These are phyloP conservation scores for Mycteria americana DNA, from an alignment of 2,797 vertebrate species.

Conservation along the genomic window DNA sequence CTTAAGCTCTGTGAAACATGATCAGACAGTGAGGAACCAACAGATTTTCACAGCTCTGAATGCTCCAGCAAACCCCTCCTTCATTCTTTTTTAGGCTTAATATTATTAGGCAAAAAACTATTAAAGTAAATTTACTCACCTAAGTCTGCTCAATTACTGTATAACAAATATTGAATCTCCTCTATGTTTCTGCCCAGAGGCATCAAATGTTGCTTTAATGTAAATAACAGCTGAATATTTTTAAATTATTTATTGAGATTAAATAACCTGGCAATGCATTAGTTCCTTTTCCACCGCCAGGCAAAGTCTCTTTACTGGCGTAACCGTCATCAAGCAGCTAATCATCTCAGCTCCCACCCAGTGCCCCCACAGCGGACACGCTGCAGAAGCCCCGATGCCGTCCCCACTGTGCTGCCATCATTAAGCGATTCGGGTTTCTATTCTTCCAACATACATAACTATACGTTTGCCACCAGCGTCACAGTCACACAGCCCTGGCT, in stretches of 20 bases:
- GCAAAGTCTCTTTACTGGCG: background rate
- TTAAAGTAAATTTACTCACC: slow-evolving; percentile 36
- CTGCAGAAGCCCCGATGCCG: background rate
- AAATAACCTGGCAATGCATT: slow-evolving; percentile 31
- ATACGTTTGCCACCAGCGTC: fast-evolving
- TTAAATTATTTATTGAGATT: background rate
- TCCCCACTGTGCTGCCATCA: background rate
- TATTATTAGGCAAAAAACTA: background rate
- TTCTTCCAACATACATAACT: fast-evolving
- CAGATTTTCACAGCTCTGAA: background rate
- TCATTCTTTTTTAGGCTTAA: background rate
- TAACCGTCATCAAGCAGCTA: background rate
- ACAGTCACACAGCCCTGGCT: background rate
- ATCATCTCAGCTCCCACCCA: background rate
- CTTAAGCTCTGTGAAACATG: background rate
- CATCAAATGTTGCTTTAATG: slow-evolving; percentile 25
- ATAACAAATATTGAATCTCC: slow-evolving; percentile 53
- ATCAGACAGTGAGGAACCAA: background rate
- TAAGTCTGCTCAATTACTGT: slow-evolving; percentile 22
- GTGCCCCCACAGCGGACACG: fast-evolving
- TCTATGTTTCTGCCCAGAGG: background rate
- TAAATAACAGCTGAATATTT: slow-evolving; percentile 50
- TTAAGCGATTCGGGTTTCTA: fast-evolving
- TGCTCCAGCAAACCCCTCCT: background rate
- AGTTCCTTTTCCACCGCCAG: background rate